These are phyloP conservation scores for Tenthredo amoena DNA, from an alignment of 2,888 invertebrate genomes.

Conservation along the genomic window DNA sequence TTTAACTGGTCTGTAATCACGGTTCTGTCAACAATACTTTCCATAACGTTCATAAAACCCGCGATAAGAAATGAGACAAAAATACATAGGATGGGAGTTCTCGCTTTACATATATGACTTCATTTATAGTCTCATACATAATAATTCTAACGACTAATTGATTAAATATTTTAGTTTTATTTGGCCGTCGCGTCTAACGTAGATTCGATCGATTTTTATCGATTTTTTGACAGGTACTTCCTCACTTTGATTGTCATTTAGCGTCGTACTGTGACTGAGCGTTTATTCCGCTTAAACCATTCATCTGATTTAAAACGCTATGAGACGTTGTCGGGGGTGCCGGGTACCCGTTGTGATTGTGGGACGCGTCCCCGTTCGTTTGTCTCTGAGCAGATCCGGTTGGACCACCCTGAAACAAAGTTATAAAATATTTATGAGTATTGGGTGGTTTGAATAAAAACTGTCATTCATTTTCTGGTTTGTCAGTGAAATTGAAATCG, in stretches of 20 bases:
- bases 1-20: neutral
- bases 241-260: constrained; percentile 76
- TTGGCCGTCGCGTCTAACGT: constrained; percentile 15
- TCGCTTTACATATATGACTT: neutral
- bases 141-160: neutral
- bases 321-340: constrained; percentile 71
- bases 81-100: neutral
- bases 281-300: constrained; percentile 75
- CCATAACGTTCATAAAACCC: neutral
- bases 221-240: neutral
- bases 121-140: neutral
- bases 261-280: constrained; percentile 73
- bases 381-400: constrained; percentile 70
- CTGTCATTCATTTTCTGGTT: constrained; percentile 3
- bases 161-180: constrained; percentile 19
- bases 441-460: neutral
- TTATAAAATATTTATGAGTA: neutral
- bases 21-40: neutral
- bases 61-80: neutral
- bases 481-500: neutral
- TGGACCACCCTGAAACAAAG: constrained; percentile 69
- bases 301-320: constrained; percentile 73
- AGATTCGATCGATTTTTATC: neutral
- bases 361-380: constrained; percentile 71
- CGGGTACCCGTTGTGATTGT: constrained; percentile 76